Evolutionary conservation across 2,888 invertebrate species (phyloP), one percentile per base, ranked within the genome.

Genomic region (Panzeria rudis): DNA sequence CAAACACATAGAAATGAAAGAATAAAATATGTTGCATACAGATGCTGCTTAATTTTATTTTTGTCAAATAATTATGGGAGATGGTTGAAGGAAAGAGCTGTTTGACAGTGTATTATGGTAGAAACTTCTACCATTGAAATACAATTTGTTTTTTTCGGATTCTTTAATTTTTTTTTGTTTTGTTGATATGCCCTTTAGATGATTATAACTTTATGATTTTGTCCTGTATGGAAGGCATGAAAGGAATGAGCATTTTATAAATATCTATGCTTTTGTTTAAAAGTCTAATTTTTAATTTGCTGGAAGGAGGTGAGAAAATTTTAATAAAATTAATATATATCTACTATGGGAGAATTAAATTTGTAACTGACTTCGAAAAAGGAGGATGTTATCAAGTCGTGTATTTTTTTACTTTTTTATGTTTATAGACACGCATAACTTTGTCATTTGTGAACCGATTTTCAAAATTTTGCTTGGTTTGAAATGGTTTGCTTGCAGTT

Each of bases 171-270:
- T 29, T 32, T 47, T 61, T 29, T 32, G 3, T 41, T 41, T 52
- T 52, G 50, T 17, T 41, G 38, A 44, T 64, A 72, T 80, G 80
- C 56, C 56, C 56, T 29, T 64, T 66, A 73, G 56, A 66, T 47
- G 80, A 72, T 73, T 80, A 59, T 80, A 47, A 66, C 25, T 72
- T 73, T 56, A 64, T 47, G 54, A 56, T 44, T 71, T 47, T 23
- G 50, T 59, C 23, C 59, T 25, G 11, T n/a, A 5, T 20, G 25
- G 23, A 15, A 13, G 13, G 32, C 7, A 13, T 32, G 13, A 47
- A 64, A 35, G 32, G 61, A 7, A 64, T 44, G 41, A 23, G 1
- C 0, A 38, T 52, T 25, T 41, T 59, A 1, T 29, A 32, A 44
- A 56, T 11, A 23, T 52, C 2, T 52, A 8, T 23, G 11, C 23